Evolutionary conservation across 2,113 vertebrate species (phyloP).

Genomic region (Excalfactoria chinensis): DNA sequence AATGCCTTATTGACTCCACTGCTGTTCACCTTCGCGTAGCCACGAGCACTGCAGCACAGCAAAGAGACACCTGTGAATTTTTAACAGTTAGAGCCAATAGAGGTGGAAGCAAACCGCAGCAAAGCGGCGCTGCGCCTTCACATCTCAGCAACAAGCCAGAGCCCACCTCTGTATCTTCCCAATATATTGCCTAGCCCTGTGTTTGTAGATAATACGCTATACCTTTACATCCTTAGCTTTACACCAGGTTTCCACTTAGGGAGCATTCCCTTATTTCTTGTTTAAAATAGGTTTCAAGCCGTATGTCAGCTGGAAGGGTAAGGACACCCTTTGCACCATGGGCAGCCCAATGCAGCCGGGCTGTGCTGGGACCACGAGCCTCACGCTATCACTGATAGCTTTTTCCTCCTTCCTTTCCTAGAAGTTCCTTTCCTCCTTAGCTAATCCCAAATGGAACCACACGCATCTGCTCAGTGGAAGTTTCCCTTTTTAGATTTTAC

Average conservation of each 20-base stretch:
- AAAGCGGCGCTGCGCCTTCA: rapidly evolving
- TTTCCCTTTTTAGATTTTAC: not conserved
- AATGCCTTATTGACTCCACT: not conserved
- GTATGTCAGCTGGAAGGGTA: too few species aligned
- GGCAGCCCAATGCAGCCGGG: too few species aligned
- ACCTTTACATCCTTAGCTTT: too few species aligned
- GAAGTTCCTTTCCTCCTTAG: not conserved
- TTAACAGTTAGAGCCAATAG: not conserved
- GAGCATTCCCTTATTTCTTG: too few species aligned
- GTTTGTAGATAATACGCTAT: too few species aligned
- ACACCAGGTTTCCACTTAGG: too few species aligned
- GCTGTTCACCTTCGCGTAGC: not conserved
- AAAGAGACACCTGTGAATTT: not conserved
- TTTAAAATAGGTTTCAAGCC: too few species aligned
- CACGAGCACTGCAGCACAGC: not conserved
- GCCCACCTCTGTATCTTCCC: too few species aligned
- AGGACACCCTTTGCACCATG: too few species aligned
- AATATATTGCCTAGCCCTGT: too few species aligned
- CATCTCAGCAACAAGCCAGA: not conserved
- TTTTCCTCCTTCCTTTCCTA: not conserved
- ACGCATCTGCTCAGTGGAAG: not conserved
- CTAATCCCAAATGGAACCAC: constrained; percentile 5
- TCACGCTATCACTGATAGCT: rapidly evolving
- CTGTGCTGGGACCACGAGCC: too few species aligned
- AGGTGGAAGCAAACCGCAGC: not conserved